Percentiles rank a stretch among this genome's conserved stretches.
Evolutionary conservation across 2,113 vertebrate species (phyloP).

Genomic region (Chionis minor): DNA sequence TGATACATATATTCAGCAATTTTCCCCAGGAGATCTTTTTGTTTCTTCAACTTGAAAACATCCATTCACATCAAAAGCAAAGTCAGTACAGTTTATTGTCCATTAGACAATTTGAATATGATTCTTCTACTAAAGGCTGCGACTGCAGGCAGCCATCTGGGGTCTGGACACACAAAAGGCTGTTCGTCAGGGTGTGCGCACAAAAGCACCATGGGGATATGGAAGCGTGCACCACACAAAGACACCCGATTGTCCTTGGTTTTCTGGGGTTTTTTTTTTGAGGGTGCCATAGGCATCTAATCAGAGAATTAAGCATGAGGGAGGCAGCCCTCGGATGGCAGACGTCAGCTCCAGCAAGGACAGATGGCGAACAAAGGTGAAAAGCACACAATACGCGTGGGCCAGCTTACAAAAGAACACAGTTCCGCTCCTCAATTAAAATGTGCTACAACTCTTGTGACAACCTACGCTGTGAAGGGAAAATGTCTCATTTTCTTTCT

Average conservation of each 20-base stretch:
- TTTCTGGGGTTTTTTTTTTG: neutral
- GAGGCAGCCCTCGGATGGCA: conserved; percentile 66
- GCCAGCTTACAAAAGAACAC: neutral
- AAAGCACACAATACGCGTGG: neutral
- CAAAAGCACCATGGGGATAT: conserved; percentile 46
- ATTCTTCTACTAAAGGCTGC: conserved; percentile 14
- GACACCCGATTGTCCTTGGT: conserved; percentile 71
- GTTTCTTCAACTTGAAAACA: conserved; percentile 34
- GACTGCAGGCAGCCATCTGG: conserved; percentile 70
- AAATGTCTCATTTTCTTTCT: neutral
- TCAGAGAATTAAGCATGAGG: conserved; percentile 31
- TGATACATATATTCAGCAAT: conserved; percentile 9
- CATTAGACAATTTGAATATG: conserved; percentile 39
- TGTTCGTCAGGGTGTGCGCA: neutral
- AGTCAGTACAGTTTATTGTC: conserved; percentile 36
- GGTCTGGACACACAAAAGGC: conserved; percentile 48
- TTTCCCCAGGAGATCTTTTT: conserved; percentile 31
- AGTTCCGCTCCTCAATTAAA: neutral
- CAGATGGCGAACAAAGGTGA: conserved; percentile 78
- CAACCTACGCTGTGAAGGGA: neutral
- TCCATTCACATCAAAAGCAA: conserved; percentile 17
- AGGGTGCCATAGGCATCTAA: conserved; percentile 32
- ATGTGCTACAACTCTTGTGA: neutral
- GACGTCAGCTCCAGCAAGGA: conserved; percentile 38
- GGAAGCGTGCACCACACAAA: conserved; percentile 74